A percentile compares a stretch with the other conserved stretches of the same genome.
These are phyloP conservation scores for Bergia sp. DNA, from an alignment of 92 coral and sea anemone genomes.

Conservation along the genomic window DNA sequence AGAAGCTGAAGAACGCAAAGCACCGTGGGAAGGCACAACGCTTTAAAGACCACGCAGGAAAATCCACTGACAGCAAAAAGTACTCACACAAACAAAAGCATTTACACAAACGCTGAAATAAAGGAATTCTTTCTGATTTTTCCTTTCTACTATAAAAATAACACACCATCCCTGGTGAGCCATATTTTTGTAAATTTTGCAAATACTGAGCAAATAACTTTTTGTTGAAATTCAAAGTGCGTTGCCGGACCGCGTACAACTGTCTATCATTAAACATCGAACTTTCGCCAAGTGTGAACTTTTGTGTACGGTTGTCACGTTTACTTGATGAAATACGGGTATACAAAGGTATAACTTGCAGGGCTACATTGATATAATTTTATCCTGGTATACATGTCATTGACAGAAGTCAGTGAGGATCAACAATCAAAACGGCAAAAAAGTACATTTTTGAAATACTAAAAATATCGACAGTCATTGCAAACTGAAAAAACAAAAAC, in stretches of 20 bases:
- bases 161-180: background rate
- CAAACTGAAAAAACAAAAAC: too few relatives aligned
- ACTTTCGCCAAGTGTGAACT: too few relatives aligned
- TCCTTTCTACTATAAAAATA: background rate
- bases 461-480: too few relatives aligned
- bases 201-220: background rate
- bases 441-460: too few relatives aligned
- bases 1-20: constrained; percentile 15
- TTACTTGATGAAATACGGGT: too few relatives aligned
- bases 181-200: background rate
- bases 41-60: background rate
- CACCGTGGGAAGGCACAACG: background rate
- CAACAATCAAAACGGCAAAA: too few relatives aligned
- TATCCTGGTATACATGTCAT: too few relatives aligned
- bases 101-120: background rate
- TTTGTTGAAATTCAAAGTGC: background rate
- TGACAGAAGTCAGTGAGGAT: too few relatives aligned
- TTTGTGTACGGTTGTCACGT: too few relatives aligned
- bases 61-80: background rate
- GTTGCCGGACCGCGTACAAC: background rate
- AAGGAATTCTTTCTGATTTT: background rate
- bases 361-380: too few relatives aligned
- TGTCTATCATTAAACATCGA: too few relatives aligned
- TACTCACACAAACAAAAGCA: background rate
- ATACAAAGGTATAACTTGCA: too few relatives aligned